A percentile compares a stretch with the other conserved stretches of the same genome.
Evolutionary conservation across 2,797 vertebrate genomes (phyloP).

Genomic region (Phataginus tetradactyla): DNA sequence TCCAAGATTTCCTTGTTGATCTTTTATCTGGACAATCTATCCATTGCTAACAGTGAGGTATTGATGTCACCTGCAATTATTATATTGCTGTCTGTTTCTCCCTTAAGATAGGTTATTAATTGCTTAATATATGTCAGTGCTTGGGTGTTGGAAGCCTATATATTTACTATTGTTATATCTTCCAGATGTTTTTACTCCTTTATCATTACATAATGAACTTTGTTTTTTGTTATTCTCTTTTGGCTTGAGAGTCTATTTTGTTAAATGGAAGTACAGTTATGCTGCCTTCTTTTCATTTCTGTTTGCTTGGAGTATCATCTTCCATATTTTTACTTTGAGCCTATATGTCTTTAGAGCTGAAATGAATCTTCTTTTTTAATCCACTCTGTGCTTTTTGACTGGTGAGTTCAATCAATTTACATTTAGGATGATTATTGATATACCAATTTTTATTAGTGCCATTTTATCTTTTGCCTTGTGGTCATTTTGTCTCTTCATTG

Average conservation of each 20-base stretch:
- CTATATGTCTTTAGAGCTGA: background rate
- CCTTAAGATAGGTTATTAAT: background rate
- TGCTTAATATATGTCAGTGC: background rate
- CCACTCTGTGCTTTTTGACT: background rate
- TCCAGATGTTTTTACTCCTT: background rate
- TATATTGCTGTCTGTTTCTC: background rate
- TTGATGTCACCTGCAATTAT: background rate
- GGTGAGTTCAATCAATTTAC: background rate
- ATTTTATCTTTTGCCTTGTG: background rate
- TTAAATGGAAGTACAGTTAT: background rate
- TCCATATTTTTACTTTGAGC: background rate
- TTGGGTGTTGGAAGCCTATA: background rate
- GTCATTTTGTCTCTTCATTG: background rate
- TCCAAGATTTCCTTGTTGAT: background rate
- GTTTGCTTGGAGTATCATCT: background rate
- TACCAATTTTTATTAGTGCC: background rate
- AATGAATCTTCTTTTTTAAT: background rate
- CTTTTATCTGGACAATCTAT: background rate
- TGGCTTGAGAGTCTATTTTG: background rate
- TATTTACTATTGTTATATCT: background rate
- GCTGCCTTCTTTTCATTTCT: background rate
- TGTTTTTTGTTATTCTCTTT: background rate
- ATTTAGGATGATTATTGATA: background rate
- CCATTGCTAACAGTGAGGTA: background rate
- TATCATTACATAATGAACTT: background rate